These are phyloP conservation scores for Kuschelorhynchus macadamiae DNA, from an alignment of 2,888 invertebrate species.

Conservation along the genomic window DNA sequence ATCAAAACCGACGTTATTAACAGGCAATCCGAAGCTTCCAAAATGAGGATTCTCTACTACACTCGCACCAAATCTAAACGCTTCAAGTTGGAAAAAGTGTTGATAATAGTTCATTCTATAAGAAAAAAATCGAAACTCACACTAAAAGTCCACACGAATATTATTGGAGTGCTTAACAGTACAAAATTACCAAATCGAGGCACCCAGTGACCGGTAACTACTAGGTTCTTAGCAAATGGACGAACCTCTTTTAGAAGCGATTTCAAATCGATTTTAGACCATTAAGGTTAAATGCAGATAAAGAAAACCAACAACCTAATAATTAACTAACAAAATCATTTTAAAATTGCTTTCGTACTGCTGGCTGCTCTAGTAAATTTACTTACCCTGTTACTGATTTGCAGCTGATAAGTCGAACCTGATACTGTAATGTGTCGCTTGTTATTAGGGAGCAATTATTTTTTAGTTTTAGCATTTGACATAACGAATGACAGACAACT, in stretches of 20 bases:
- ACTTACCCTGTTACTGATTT: no score
- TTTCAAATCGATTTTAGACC: constrained; percentile 43
- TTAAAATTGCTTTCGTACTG: not conserved
- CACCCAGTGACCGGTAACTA: constrained; percentile 28
- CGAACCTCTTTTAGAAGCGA: constrained; percentile 34
- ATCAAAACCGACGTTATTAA: constrained; percentile 7
- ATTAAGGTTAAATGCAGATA: constrained; percentile 41
- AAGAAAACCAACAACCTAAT: constrained; percentile 30
- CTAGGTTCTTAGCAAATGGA: constrained; percentile 22
- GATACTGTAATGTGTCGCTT: no score
- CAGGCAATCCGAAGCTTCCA: not conserved
- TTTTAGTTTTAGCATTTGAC: no score
- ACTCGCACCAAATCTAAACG: constrained; percentile 4
- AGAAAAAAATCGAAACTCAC: not conserved
- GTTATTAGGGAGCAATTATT: no score
- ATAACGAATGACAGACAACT: no score
- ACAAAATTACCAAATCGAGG: constrained; percentile 6
- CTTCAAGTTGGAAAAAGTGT: constrained; percentile 2
- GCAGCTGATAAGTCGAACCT: no score
- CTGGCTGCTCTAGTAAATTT: no score
- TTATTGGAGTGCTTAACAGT: not conserved
- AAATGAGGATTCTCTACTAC: not conserved
- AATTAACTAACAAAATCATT: constrained; percentile 6
- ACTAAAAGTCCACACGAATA: not conserved
- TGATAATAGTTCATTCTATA: constrained; percentile 16